Conservation (phyloP, 1,140 invertebrate species). For the Macrostomum lignano region DNA sequence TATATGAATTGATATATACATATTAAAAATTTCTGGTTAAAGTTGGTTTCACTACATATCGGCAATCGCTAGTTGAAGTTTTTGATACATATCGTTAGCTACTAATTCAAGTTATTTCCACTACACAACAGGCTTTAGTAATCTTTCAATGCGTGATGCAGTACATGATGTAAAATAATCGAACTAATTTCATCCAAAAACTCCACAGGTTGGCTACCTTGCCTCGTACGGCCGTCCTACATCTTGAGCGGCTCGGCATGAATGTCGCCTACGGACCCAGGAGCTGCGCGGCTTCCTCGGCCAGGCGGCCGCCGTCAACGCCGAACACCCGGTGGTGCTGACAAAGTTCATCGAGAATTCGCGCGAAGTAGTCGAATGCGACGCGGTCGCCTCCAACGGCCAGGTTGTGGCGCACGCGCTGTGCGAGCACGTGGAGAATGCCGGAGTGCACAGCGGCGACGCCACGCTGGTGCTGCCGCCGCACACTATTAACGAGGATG, state of each 20-base stretch:
- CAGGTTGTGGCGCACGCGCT: conserved; percentile 13
- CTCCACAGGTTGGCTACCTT: no score
- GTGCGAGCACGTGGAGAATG: conserved; percentile 15
- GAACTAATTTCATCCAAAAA: no score
- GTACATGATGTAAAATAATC: no score
- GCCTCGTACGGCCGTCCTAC: conserved; percentile 13
- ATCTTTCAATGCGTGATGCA: no score
- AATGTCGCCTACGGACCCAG: conserved; percentile 13
- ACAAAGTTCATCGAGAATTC: conserved; percentile 13
- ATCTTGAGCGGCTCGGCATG: conserved; percentile 14
- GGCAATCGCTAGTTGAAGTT: no score
- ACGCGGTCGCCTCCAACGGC: conserved; percentile 13
- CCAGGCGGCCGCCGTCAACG: conserved; percentile 31
- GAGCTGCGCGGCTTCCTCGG: conserved; percentile 10
- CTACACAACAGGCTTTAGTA: no score
- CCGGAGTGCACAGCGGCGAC: conserved; percentile 15
- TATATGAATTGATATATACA: no score
- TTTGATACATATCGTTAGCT: no score
- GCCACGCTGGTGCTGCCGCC: conserved; percentile 25
- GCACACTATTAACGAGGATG: conserved; percentile 72
- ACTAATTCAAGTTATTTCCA: no score
- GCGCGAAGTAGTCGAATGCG: conserved; percentile 30
- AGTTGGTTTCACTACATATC: no score
- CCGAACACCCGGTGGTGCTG: conserved; percentile 25
- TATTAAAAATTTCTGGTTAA: no score